Percentiles rank a stretch among this genome's conserved stretches.
These are phyloP conservation scores for Agelaius phoeniceus DNA, from an alignment of 2,113 vertebrate species.

Conservation along the genomic window DNA sequence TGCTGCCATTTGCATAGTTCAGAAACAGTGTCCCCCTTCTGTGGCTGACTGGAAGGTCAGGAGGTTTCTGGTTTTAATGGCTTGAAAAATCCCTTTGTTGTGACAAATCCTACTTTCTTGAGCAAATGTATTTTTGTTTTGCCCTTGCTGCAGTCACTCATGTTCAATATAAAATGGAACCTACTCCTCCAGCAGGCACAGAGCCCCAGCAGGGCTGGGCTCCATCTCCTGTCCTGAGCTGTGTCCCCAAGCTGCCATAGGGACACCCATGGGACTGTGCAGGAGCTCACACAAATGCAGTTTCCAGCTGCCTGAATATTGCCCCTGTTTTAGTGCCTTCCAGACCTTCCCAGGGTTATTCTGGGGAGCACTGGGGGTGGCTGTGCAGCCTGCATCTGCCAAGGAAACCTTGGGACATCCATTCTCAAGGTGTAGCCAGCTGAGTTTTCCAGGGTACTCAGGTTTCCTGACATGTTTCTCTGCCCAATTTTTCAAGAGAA, in stretches of 20 bases:
- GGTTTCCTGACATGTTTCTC: neutral
- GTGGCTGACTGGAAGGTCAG: constrained; percentile 23
- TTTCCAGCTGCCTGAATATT: neutral
- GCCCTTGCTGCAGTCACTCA: neutral
- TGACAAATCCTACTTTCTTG: constrained; percentile 14
- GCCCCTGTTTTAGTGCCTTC: neutral
- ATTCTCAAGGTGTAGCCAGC: neutral
- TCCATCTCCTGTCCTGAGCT: accelerated
- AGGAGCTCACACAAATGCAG: neutral
- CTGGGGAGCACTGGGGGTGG: accelerated
- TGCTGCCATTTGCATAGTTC: constrained; percentile 48
- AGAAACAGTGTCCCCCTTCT: neutral
- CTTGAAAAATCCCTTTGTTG: constrained; percentile 25
- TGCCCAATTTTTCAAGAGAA: neutral
- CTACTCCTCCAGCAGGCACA: neutral
- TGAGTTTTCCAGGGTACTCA: neutral
- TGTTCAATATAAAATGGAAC: neutral
- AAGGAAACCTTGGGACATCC: neutral
- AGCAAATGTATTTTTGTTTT: constrained; percentile 28
- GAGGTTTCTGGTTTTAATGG: constrained; percentile 35
- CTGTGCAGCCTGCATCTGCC: neutral
- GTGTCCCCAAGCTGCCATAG: accelerated
- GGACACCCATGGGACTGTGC: neutral
- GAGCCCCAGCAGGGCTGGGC: neutral
- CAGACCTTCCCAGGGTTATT: accelerated